Base-by-base conservation (phyloP, 2,888 invertebrate genomes). In the Drosophila anomelani region DNA sequence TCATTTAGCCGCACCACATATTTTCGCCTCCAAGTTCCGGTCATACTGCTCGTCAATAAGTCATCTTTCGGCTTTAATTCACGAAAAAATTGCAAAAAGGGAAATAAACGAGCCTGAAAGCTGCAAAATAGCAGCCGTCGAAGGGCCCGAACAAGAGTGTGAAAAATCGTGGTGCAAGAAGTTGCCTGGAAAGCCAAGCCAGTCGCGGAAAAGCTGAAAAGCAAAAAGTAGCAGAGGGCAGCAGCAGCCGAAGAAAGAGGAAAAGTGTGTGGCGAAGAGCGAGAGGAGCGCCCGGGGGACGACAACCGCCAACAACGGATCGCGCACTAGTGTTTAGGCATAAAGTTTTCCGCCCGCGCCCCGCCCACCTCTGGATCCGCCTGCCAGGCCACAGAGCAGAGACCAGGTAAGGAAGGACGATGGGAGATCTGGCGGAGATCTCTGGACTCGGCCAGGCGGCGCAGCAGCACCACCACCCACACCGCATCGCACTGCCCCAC, bases 51-150 rank as follows among this genome's bases (percentile, higher is more conserved):
- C 80, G 80, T 77, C 79, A 86, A 81, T 81, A 81, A 86, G 81
- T 86, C 81, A 82, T 85, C 82, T 82, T 82, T 87, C 81, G 88
- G 88, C 81, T 85, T 82, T 87, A 88, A 85, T 85, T 85, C 81
- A 70, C 81, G 81, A 82, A 82, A 81, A 85, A 85, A 76, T 79
- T 87, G 59, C 62, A 47, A 46, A 54, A 53, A 38, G 17, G 15
- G 17, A 36, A 36, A 54, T 39, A n/a, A 51, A 36, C 53, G 43
- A 51, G 36, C 47, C 61, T 44, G 41, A 23, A 55, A 68, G 34
- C 39, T 47, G 47, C 23, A 67, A 69, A 75, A 67, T 67, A 54
- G 79, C 63, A 47, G 47, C 59, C 47, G 68, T 57, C 13, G 36
- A 49, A 44, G 34, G 60, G 61, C 60, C 60, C 60, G 9, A 34